Percentiles rank a stretch among this genome's conserved stretches.
phyloP scores from a whole-genome alignment of 1,140 invertebrate species.

The Cephus cinctus region DNA sequence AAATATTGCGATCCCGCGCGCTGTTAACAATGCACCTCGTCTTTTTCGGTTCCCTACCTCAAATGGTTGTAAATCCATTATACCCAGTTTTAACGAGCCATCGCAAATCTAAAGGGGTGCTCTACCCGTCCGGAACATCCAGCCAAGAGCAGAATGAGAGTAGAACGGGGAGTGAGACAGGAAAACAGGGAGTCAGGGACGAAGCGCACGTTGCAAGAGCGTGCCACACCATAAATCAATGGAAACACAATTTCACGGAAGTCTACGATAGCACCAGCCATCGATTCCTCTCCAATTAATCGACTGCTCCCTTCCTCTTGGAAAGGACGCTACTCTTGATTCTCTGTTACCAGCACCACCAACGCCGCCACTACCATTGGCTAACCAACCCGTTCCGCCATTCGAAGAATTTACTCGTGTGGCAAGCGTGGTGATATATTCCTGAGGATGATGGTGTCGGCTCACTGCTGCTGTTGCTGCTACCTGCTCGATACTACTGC shows the following conservation, averaged over 20 bases:
- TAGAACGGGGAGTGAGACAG: conserved; percentile 11
- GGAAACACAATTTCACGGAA: conserved; percentile 25
- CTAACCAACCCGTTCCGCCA: too few species aligned
- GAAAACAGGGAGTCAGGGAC: neutral
- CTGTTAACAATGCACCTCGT: conserved; percentile 11
- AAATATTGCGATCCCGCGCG: conserved; percentile 19
- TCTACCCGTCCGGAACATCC: neutral
- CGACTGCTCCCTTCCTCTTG: too few species aligned
- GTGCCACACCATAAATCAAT: conserved; percentile 17
- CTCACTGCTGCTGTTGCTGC: too few species aligned
- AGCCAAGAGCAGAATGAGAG: conserved; percentile 10
- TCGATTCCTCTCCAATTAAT: conserved; percentile 25
- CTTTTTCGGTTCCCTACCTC: conserved; percentile 9
- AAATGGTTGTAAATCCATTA: conserved; percentile 12
- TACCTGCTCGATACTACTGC: too few species aligned
- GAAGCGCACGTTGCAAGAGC: neutral
- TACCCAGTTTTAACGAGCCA: too few species aligned
- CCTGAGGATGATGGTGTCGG: too few species aligned
- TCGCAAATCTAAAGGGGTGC: conserved; percentile 9
- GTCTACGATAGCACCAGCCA: conserved; percentile 18
- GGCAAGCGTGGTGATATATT: too few species aligned
- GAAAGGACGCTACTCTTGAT: too few species aligned
- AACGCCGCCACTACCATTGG: too few species aligned
- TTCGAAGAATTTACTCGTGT: too few species aligned
- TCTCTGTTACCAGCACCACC: too few species aligned